Evolutionary conservation across 2,113 vertebrate genomes (phyloP).

Genomic region (Urocolius indicus): DNA sequence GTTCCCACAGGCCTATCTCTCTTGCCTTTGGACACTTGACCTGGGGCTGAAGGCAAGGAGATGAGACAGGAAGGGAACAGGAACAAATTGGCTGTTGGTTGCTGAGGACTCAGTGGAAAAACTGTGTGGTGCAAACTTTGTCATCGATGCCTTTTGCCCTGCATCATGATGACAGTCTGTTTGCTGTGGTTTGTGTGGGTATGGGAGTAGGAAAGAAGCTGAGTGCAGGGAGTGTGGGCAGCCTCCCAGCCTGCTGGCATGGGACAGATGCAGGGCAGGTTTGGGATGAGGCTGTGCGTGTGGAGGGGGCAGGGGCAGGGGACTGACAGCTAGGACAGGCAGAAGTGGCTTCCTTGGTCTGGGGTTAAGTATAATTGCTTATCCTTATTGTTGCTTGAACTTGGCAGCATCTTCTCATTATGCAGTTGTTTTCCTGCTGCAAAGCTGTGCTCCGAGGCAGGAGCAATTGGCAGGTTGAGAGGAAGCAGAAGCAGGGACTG

Average conservation of each 20-base stretch:
- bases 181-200: accelerated
- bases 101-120: not conserved
- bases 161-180: accelerated
- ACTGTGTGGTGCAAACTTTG: not conserved
- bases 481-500: not conserved
- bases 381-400: not conserved
- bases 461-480: not conserved
- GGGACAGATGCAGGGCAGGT: not conserved
- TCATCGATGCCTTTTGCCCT: not conserved
- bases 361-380: accelerated
- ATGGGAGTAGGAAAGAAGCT: not conserved
- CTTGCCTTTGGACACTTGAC: not conserved
- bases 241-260: not conserved
- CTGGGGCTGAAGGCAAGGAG: not conserved
- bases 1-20: not conserved
- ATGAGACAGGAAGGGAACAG: conserved; percentile 4
- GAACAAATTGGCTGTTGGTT: not conserved
- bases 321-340: not conserved
- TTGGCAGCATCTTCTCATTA: not conserved
- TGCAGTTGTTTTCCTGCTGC: not conserved
- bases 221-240: accelerated
- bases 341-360: not conserved
- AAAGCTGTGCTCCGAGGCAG: accelerated
- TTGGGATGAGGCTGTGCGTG: not conserved
- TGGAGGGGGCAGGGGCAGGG: accelerated